Conservation (phyloP, 2,888 invertebrate species). For the Caenorhabditis doughertyi region DNA sequence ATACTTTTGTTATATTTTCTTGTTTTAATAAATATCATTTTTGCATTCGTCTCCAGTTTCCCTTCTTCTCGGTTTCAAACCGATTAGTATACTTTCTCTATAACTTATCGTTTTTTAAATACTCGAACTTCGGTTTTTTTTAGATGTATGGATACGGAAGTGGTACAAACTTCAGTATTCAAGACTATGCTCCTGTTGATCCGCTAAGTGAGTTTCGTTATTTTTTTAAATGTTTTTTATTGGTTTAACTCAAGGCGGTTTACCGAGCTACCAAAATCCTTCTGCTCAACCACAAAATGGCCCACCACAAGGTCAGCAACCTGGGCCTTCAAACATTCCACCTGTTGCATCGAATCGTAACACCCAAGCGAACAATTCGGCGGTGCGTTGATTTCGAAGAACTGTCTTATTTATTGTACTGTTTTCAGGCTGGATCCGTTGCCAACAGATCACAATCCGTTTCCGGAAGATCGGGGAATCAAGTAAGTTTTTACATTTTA, state of each 20-base stretch:
- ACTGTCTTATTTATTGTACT: not conserved
- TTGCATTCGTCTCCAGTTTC: not conserved
- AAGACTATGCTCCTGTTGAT: slow-evolving; percentile 29
- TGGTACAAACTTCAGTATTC: slow-evolving; percentile 10
- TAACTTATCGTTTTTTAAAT: not conserved
- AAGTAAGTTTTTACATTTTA: slow-evolving; percentile 2
- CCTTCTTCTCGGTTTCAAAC: not conserved
- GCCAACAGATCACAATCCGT: not conserved
- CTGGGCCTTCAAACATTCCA: not conserved
- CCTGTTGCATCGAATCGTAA: not conserved
- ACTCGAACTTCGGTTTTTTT: not conserved
- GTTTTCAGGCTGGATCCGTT: not conserved
- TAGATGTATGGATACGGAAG: slow-evolving; percentile 6
- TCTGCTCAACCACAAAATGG: not conserved
- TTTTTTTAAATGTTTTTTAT: not conserved
- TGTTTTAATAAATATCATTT: slow-evolving; percentile 15
- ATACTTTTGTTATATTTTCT: slow-evolving; percentile 19
- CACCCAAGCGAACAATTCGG: not conserved
- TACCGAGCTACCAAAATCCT: not conserved
- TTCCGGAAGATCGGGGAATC: not conserved
- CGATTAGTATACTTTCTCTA: not conserved
- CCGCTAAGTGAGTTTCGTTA: slow-evolving; percentile 25
- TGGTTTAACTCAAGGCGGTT: not conserved
- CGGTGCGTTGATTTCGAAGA: not conserved
- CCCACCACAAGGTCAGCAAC: not conserved